Base-by-base conservation (phyloP, 1,140 invertebrate species). In the Helicorthomorpha holstii region DNA sequence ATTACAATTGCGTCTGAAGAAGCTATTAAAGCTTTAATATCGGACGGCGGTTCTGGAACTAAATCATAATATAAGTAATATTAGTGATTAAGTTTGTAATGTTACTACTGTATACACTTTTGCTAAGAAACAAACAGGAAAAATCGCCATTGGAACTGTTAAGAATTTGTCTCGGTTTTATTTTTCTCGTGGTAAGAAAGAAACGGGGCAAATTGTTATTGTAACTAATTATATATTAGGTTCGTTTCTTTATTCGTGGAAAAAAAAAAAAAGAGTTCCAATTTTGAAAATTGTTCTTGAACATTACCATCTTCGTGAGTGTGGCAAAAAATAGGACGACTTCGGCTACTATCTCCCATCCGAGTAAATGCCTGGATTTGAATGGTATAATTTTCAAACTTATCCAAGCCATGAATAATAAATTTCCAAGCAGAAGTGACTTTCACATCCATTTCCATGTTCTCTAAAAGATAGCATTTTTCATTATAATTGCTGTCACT, bases 351-450 rank as follows among this genome's bases (percentile, higher is more conserved):
- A 64, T 95, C 90, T 16, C 93, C 93, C 54, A 89, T 91, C 45
- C 86, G 83, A 25, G 91, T 96, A 60, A 82, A 94, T 42, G 91
- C 90, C 56, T 95, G 67, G 29, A 96, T 87, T 75, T 93, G 86
- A 77, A 97, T 90, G 50, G 86, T 93, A 69, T 96, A 97, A 69
- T 97, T 96, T 1, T 91, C 95, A 65, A 83, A 95, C 65, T 93
- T 94, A 66, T 91, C 85, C 24, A 97, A 70, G 47, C 85, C 87
- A 63, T 91, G 84, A 4, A 93, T 74, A 61, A 91, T 90, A 1
- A 88, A 90, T 68, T 94, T 88, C 62, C 83, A 89, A 53, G 86
- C 85, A 42, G 88, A 81, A 44, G 85, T 88, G 56, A 87, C 89
- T 66, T 89, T 90, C 1, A 84, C 85, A 58, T 89, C 86, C 12